Base-by-base conservation (phyloP, 2,888 invertebrate genomes). In the Meandrusa payeni region DNA sequence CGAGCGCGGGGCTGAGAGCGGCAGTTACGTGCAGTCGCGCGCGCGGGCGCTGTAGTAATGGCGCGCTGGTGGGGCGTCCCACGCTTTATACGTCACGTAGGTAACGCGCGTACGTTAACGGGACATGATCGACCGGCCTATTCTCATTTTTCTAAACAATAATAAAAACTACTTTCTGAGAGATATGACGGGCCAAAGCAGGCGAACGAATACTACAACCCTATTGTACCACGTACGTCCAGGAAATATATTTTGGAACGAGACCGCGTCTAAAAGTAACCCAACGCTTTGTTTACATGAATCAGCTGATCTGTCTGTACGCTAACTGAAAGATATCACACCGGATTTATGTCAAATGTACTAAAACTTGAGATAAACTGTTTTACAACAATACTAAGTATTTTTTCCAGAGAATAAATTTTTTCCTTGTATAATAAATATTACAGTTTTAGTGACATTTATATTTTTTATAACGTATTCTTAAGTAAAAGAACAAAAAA, bases 121-220 rank as follows among this genome's bases (percentile, higher is more conserved):
- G 86, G 80, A 85, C 83, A 78, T 66, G 63, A 85, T 83, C 81
- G 81, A 79, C 79, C 82, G 78, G 78, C 81, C 83, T 85, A 85
- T 83, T 83, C 81, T 77, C 75, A 76, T 83, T 83, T 78, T 82
- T 80, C 68, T 75, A 79, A 81, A 83, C 76, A 82, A 81, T 76
- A 77, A 77, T 71, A 74, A 68, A 52, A 65, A 63, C 61, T 66
- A 64, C 63, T 69, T 70, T 56, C 57, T 59, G 55, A 61, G 56
- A 64, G 57, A 42, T 19, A 60, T 65, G 54, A 63, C 58, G 61
- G 61, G 58, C 57, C 50, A 46, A 41, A 47, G 40, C 37, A 41
- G 47, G 48, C 46, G 49, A 45, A 46, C 37, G 29, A 41, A 26
- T 28, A 13, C n/a, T n/a, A n/a, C 10, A 41, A 36, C 13, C 39